These are phyloP conservation scores for Scotopteryx bipunctaria DNA, from an alignment of 2,888 invertebrate species.

Conservation along the genomic window DNA sequence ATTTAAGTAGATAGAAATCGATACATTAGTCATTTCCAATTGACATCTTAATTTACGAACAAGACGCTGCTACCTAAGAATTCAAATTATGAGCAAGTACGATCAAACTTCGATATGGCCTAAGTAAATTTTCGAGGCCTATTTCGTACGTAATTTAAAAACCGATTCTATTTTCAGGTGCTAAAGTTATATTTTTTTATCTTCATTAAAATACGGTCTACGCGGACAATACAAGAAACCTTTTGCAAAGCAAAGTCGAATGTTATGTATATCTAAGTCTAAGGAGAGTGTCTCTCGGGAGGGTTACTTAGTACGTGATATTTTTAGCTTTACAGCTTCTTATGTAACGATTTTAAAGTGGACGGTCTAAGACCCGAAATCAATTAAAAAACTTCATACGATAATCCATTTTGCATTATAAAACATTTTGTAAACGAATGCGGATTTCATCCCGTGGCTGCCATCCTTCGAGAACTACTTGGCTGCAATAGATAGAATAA, in stretches of 20 bases:
- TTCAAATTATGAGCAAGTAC: slow-evolving; percentile 8
- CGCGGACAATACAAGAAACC: slow-evolving; percentile 69
- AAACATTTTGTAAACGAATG: slow-evolving; percentile 29
- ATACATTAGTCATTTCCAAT: slow-evolving; percentile 41
- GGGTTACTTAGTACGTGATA: slow-evolving; percentile 74
- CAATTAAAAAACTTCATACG: slow-evolving; percentile 45
- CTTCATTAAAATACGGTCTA: slow-evolving; percentile 53
- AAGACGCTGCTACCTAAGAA: slow-evolving; percentile 13
- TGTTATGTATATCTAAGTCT: slow-evolving; percentile 55
- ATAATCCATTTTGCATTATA: slow-evolving; percentile 37
- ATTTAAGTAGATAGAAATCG: slow-evolving; percentile 68
- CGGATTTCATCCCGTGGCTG: slow-evolving; percentile 36
- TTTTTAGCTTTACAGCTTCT: slow-evolving; percentile 80
- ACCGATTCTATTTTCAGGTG: slow-evolving; percentile 39
- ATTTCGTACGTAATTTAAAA: slow-evolving; percentile 10
- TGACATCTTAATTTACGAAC: slow-evolving; percentile 16
- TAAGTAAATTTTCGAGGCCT: slow-evolving; percentile 24
- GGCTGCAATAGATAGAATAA: slow-evolving; percentile 32
- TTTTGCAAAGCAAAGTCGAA: slow-evolving; percentile 75
- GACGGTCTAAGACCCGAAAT: slow-evolving; percentile 65
- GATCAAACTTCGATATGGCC: slow-evolving; percentile 11
- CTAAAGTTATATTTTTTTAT: slow-evolving; percentile 42
- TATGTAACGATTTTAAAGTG: slow-evolving; percentile 57
- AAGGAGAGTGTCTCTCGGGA: slow-evolving; percentile 65
- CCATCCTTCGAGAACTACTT: slow-evolving; percentile 25